Evolutionary conservation across 2,888 invertebrate species (phyloP), one percentile per base, ranked within the genome.

Genomic region (Melanchra persicariae): DNA sequence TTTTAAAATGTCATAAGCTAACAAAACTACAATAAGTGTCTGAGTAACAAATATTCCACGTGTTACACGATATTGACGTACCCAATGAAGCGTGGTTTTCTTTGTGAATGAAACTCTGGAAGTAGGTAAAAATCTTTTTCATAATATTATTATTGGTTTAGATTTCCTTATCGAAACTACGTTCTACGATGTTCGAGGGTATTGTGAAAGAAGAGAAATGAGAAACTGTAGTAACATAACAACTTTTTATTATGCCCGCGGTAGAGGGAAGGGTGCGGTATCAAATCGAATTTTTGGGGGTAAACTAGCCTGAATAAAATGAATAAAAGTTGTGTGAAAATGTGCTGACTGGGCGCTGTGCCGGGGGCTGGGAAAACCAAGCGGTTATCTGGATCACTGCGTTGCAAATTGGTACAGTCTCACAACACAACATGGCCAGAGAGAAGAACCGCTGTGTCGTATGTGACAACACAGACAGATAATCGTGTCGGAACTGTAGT

Each of bases 371-470:
- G 59, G 45, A 65, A 71, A 77, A 83, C 74, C 69, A 68, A 60
- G 61, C 70, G 55, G 84, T 75, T 79, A 79, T 77, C 84, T 76
- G 82, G 58, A 54, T 58, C 69, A 52, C 43, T 82, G 75, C 79
- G 40, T 69, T 60, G 30, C 65, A 85, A 83, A 84, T 84, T 81
- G 70, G 77, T 73, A 76, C 70, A 63, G 70, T 5, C 64, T 58
- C 54, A 65, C 70, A 55, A 70, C 49, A 67, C 40, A 64, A 82
- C 24, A 30, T 17, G 45, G 37, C 12, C 12, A 15, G 24, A 10
- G 34, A 64, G 63, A 68, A 80, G 62, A 54, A 19, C 63, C 73
- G 59, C 52, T 61, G 10, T 15, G 22, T 22, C 3, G 15, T 2
- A 30, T 30, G 3, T 1, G n/a, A n/a, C n/a, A n/a, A n/a, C 10